Base-by-base conservation (phyloP, 2,113 vertebrate genomes). In the Arvicanthis niloticus region DNA sequence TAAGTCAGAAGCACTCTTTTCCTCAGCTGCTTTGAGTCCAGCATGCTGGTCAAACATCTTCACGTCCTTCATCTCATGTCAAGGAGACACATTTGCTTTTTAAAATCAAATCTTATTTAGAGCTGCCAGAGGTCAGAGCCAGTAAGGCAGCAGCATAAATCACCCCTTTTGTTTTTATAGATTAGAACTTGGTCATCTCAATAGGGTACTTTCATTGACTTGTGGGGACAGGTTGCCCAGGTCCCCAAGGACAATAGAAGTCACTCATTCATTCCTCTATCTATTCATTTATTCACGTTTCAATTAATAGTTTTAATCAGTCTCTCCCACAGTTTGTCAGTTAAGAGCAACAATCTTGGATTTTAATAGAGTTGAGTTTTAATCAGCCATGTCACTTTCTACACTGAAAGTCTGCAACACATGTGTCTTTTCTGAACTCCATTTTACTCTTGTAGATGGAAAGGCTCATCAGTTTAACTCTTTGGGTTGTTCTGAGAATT, bases 41-140 rank as follows among this genome's bases (percentile, higher is more conserved):
- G 51, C 1, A 0, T n/a, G 17, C 60, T 12, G 11, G 77, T 62
- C 91, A 51, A 4, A 82, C 90, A 91, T 81, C 85, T 95, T 85
- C 40, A 8, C 7, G 90, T 62, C 92, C 93, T 96, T 97, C 88
- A 37, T 90, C 58, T 88, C 2, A 31, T 93, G 62, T 94, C 96
- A 96, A 92, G 97, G 94, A 96, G 94, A 91, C 42, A 81, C 92
- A 87, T 93, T 97, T 91, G 40, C 70, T 86, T 94, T 97, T 84
- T 81, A 95, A 97, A 97, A 93, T 95, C 65, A 91, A 93, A 96
- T 91, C 92, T 96, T 96, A 89, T 82, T 97, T 95, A 95, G 88
- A 96, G 89, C 45, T 93, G 58, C 93, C 72, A 96, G 89, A 89
- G 96, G 94, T 97, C 91, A 96, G 67, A 95, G 53, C 37, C 72